Evolutionary conservation across 2,113 vertebrate species (phyloP).

Genomic region (Microtus montanus): DNA sequence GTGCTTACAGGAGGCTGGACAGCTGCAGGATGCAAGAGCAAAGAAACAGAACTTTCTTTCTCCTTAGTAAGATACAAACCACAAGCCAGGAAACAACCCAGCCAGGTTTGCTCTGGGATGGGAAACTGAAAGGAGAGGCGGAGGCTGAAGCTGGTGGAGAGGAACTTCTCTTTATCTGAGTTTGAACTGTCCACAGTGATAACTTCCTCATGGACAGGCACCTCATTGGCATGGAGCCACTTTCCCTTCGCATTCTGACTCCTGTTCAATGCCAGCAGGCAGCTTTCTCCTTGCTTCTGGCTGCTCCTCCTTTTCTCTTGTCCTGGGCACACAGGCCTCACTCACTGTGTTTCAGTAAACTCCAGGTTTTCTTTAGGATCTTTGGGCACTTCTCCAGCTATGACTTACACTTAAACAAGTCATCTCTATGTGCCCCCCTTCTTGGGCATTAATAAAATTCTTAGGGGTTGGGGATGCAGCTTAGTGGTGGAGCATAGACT

Average conservation of each 20-base stretch:
- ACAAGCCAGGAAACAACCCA: background rate
- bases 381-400: background rate
- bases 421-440: background rate
- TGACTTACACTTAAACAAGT: background rate
- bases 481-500: background rate
- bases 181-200: constrained; percentile 1
- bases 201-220: background rate
- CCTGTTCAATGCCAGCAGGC: background rate
- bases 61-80: background rate
- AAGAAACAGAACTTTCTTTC: background rate
- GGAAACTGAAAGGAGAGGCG: background rate
- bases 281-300: background rate
- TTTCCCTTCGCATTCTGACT: background rate
- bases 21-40: background rate
- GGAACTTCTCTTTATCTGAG: background rate
- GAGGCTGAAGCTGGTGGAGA: background rate
- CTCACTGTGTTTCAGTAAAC: background rate
- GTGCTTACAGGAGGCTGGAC: background rate
- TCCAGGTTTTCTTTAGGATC: background rate
- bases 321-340: background rate
- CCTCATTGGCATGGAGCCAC: background rate
- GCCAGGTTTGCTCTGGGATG: no score
- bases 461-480: background rate
- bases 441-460: constrained; percentile 27
- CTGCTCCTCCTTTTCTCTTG: background rate